A percentile compares a stretch with the other conserved stretches of the same genome.
phyloP scores from a whole-genome alignment of 2,797 vertebrate species.

The Mus caroli region DNA sequence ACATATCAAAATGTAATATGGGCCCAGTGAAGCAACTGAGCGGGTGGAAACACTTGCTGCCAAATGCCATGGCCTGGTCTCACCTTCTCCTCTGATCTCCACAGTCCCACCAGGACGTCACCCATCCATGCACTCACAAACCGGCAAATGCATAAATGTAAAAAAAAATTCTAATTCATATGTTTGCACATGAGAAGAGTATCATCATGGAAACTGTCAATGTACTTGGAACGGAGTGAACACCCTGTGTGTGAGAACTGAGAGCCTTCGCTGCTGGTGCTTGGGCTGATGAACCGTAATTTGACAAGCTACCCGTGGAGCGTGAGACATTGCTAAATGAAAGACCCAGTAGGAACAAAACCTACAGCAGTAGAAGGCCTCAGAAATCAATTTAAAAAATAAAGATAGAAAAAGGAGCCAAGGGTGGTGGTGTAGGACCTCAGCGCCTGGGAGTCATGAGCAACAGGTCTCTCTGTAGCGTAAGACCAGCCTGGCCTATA shows the following conservation, averaged over 20 bases:
- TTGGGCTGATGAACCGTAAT: neutral
- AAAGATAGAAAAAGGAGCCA: neutral
- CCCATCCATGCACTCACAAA: neutral
- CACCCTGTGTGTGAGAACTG: neutral
- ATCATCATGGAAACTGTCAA: constrained; percentile 10
- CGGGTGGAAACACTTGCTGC: neutral
- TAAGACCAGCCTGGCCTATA: neutral
- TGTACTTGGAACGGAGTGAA: constrained; percentile 29
- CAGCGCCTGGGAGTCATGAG: neutral
- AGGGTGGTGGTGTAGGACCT: neutral
- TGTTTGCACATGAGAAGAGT: constrained; percentile 12
- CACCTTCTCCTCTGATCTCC: neutral
- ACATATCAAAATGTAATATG: neutral
- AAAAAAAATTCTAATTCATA: neutral
- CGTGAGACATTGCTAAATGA: neutral
- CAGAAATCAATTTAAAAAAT: constrained; percentile 44
- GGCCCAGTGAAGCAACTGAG: neutral
- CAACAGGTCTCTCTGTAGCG: neutral
- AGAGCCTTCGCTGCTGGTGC: neutral
- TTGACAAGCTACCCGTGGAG: neutral
- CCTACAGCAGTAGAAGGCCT: neutral
- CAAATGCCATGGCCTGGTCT: neutral
- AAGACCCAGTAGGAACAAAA: neutral
- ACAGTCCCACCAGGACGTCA: neutral
- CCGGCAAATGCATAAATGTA: neutral